Conservation (phyloP, 1,140 invertebrate species). For the Sinonovacula constricta region DNA sequence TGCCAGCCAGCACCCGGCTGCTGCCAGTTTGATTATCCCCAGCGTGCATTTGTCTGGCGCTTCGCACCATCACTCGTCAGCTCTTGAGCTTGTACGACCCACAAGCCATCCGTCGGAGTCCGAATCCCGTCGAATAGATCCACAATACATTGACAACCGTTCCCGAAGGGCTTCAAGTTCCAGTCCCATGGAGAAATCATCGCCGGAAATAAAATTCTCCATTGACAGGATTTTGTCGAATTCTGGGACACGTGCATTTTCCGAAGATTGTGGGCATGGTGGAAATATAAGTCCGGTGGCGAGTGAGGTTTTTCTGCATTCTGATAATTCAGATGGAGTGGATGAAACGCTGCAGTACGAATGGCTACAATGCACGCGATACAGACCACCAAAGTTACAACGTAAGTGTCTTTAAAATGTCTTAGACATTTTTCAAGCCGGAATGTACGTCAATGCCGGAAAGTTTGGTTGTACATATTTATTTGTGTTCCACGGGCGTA, state of each 20-base stretch:
- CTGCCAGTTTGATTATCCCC: background rate
- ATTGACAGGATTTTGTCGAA: slow-evolving; percentile 67
- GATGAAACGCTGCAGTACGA: slow-evolving; percentile 57
- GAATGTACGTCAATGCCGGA: too few relatives aligned
- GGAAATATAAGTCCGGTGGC: slow-evolving; percentile 6
- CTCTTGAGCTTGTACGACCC: background rate
- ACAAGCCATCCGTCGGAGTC: background rate
- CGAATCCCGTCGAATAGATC: background rate
- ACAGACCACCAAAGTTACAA: slow-evolving; percentile 86
- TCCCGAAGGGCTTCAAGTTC: background rate
- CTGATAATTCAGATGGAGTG: background rate
- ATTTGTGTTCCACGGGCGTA: too few relatives aligned
- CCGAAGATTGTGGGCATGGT: slow-evolving; percentile 25
- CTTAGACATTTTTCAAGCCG: too few relatives aligned
- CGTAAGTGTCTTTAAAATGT: slow-evolving; percentile 83
- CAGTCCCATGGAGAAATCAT: background rate
- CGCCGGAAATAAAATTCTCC: slow-evolving; percentile 64
- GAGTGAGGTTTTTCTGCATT: too few relatives aligned
- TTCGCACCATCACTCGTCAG: background rate
- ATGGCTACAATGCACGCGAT: slow-evolving; percentile 88
- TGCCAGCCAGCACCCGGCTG: background rate
- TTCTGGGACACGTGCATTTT: slow-evolving; percentile 42
- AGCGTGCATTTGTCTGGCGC: background rate
- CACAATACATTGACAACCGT: background rate
- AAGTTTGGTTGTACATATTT: too few relatives aligned